These are phyloP conservation scores for Tor tambroides DNA, from an alignment of 2,113 vertebrate species.

Conservation along the genomic window DNA sequence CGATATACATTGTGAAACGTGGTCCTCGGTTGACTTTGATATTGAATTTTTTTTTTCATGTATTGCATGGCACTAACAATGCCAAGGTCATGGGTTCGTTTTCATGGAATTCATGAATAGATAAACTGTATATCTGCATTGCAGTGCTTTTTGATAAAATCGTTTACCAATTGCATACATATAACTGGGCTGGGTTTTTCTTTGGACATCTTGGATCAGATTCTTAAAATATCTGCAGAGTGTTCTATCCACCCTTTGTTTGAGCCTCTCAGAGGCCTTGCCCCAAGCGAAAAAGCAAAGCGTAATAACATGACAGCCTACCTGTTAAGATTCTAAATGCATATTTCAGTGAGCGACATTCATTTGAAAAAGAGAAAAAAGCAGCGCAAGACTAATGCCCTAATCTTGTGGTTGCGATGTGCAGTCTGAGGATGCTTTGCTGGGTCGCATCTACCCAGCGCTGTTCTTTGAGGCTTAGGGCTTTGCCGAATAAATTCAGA, in stretches of 20 bases:
- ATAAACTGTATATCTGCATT: not conserved
- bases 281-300: not conserved
- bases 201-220: not conserved
- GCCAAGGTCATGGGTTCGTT: not conserved
- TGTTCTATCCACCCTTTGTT: not conserved
- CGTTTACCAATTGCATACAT: not conserved
- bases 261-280: not conserved
- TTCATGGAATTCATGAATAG: not conserved
- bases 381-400: conserved; percentile 16
- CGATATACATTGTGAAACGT: not conserved
- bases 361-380: conserved; percentile 20
- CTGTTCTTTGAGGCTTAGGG: not conserved
- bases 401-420: conserved; percentile 14
- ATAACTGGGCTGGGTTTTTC: not conserved
- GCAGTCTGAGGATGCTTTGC: not conserved
- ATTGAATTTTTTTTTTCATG: not conserved
- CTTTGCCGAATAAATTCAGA: conserved; percentile 25
- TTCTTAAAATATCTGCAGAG: not conserved
- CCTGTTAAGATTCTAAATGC: conserved; percentile 39
- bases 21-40: not conserved
- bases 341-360: not conserved
- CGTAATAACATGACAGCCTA: not conserved
- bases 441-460: not conserved
- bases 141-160: not conserved
- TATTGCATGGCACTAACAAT: not conserved